These are phyloP conservation scores for Drosophila aff. DNA, from an alignment of 1,140 invertebrate genomes.

Conservation along the genomic window DNA sequence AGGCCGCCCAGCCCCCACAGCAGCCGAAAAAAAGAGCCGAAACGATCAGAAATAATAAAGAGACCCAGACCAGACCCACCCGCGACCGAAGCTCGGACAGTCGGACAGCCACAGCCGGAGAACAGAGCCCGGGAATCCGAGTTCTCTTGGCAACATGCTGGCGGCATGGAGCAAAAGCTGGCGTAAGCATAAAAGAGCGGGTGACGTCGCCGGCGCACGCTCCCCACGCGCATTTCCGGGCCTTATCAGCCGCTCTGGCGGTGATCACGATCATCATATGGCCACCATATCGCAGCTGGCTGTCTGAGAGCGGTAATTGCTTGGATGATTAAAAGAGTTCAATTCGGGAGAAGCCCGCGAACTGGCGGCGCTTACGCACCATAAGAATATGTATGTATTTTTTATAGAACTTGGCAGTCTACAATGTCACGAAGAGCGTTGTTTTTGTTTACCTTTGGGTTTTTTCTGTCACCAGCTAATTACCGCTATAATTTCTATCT, in stretches of 20 bases:
- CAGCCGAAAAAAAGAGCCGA: conserved; percentile 59
- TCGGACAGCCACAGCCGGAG: neutral
- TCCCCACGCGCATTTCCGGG: conserved; percentile 52
- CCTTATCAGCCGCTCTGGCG: conserved; percentile 24
- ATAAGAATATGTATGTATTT: neutral
- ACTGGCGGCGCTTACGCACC: neutral
- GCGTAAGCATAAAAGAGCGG: conserved; percentile 48
- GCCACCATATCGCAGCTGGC: conserved; percentile 13
- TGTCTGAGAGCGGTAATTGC: conserved; percentile 25
- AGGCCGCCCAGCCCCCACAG: conserved; percentile 55
- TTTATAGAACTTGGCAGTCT: neutral
- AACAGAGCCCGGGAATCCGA: conserved; percentile 15
- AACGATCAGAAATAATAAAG: conserved; percentile 28
- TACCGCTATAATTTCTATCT: conserved; percentile 35
- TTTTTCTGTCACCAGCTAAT: conserved; percentile 60
- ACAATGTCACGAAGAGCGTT: conserved; percentile 9
- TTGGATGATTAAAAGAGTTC: conserved; percentile 36
- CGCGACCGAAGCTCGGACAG: conserved; percentile 9
- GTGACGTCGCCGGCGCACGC: conserved; percentile 41
- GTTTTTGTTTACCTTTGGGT: conserved; percentile 63
- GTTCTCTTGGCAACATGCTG: conserved; percentile 51
- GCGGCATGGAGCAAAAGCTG: conserved; percentile 17
- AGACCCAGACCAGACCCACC: conserved; percentile 5
- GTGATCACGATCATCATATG: conserved; percentile 25
- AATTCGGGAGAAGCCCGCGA: conserved; percentile 2